phyloP scores from a whole-genome alignment of 2,113 vertebrate species.

The Promerops cafer region DNA sequence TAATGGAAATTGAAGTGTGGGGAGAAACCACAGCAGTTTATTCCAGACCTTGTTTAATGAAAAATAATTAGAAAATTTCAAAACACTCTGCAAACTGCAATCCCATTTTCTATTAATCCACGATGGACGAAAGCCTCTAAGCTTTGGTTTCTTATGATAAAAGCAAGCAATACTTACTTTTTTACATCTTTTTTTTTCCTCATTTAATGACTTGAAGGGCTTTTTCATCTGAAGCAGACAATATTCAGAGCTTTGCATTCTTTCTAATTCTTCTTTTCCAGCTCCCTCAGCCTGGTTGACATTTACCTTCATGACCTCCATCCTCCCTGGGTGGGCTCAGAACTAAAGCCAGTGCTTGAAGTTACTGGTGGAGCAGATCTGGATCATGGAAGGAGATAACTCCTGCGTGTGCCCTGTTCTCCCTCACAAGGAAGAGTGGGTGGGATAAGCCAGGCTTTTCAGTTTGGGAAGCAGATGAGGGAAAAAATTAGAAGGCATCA shows the following conservation, averaged over 20 bases:
- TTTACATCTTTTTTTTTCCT: accelerated
- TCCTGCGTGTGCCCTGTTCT: background rate
- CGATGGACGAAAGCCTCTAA: background rate
- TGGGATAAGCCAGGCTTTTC: background rate
- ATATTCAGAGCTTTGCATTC: background rate
- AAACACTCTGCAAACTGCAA: background rate
- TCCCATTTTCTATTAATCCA: background rate
- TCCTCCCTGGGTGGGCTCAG: background rate
- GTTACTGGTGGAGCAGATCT: background rate
- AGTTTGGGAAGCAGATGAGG: background rate
- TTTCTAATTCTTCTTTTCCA: background rate
- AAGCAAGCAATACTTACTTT: background rate
- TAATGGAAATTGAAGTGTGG: background rate
- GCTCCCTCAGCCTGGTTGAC: background rate
- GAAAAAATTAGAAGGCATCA: background rate
- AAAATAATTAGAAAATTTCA: conserved; percentile 41
- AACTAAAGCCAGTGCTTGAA: background rate
- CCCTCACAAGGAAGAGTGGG: background rate
- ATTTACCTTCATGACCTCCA: background rate
- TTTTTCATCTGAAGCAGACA: background rate
- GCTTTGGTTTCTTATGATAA: background rate
- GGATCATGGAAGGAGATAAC: background rate
- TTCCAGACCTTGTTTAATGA: background rate
- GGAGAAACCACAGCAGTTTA: background rate
- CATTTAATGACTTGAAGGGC: background rate